Base-by-base conservation (phyloP, 2,888 invertebrate genomes). In the Andrena dorsata region DNA sequence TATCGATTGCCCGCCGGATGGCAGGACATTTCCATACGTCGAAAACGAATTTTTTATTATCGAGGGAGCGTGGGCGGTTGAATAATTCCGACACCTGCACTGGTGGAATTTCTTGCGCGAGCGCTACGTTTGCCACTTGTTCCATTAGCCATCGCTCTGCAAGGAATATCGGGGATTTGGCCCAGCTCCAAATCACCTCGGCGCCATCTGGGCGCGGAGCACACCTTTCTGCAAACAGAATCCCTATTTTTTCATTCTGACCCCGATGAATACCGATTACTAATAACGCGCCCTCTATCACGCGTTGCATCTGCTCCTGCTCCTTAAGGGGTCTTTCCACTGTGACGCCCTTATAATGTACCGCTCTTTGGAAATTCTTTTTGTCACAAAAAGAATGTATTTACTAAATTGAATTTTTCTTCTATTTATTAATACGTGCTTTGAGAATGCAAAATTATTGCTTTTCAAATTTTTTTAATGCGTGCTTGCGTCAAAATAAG, bases 131-230 rank as follows among this genome's bases (percentile, higher is more conserved):
- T 32, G 77, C 65, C 82, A 77, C 60, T 77, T 71, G 84, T 79
- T 80, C 74, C 75, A 73, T 77, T 74, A 69, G 78, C 58, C 26
- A 76, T 58, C 80, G 58, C 66, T 77, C 64, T 53, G 64, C 64
- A 65, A 76, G 58, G 75, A 80, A 76, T 76, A 80, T 76, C 76
- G 26, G 4, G 60, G 60, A 80, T 76, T 85, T 87, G 87, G 84
- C 77, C 0, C 3, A 0, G 3, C 2, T 70, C 87, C 86, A 86
- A 87, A 87, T 88, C 82, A 76, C 76, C 64, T 78, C 30, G 23
- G 8, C 26, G 30, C 71, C 82, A 77, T 83, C 76, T 83, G 72
- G 61, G 51, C 20, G 47, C 64, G 23, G 58, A 64, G 56, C 23
- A 56, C 23, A 56, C 26, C 30, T 32, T 69, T 77, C 35, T 32